These are phyloP conservation scores for Atherix ibis DNA, from an alignment of 2,888 invertebrate species.

Conservation along the genomic window DNA sequence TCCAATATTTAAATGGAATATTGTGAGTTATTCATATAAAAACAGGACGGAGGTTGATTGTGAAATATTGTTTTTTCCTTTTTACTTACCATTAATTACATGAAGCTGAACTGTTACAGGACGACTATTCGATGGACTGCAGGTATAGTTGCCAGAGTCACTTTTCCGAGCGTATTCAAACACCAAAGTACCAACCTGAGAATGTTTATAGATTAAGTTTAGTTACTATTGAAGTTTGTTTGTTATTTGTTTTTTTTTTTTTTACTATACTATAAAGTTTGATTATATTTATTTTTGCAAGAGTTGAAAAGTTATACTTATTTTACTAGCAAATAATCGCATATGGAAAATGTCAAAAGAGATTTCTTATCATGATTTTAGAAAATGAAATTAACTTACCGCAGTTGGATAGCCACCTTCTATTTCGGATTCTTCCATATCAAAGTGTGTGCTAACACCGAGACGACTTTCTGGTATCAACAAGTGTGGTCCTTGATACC, in stretches of 20 bases:
- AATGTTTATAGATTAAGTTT: too few relatives aligned
- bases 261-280: neutral
- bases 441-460: constrained; percentile 30
- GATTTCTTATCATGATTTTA: too few relatives aligned
- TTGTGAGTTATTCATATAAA: too few relatives aligned
- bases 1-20: too few relatives aligned
- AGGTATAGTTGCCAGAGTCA: constrained; percentile 70
- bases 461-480: constrained; percentile 25
- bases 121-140: constrained; percentile 85
- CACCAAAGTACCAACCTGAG: constrained; percentile 33
- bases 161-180: constrained; percentile 33
- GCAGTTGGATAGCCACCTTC: constrained; percentile 28
- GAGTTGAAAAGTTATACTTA: too few relatives aligned
- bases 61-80: too few relatives aligned
- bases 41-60: too few relatives aligned
- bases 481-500: constrained; percentile 54
- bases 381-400: constrained; percentile 18
- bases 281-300: neutral
- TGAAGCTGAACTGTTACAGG: constrained; percentile 79
- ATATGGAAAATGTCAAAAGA: too few relatives aligned
- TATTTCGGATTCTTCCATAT: constrained; percentile 20
- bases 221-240: too few relatives aligned
- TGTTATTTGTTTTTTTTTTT: too few relatives aligned
- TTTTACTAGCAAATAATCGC: too few relatives aligned
- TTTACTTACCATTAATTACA: constrained; percentile 66